Evolutionary conservation across 2,113 vertebrate species (phyloP).

Genomic region (Microcebus tavaratra): DNA sequence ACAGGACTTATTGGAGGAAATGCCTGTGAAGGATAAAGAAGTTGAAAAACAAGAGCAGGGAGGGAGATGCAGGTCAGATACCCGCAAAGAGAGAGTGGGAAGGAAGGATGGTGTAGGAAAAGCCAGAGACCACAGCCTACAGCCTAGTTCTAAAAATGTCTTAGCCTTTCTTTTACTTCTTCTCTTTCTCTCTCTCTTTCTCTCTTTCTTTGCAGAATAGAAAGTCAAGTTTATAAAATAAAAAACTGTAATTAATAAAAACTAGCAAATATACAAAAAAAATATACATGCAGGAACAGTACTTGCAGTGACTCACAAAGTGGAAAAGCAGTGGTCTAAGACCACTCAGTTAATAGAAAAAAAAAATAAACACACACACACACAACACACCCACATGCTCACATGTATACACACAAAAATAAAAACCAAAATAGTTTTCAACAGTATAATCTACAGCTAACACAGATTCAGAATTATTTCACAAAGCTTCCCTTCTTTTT

Average conservation of each 20-base stretch:
- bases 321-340: not conserved
- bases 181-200: too few species aligned
- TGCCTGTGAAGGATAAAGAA: not conserved
- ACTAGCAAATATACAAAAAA: not conserved
- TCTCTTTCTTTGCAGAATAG: not conserved
- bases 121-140: not conserved
- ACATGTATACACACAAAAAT: not conserved
- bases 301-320: not conserved
- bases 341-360: not conserved
- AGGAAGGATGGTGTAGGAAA: not conserved
- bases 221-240: not conserved
- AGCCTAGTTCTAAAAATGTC: not conserved
- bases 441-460: not conserved
- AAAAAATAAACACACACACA: not conserved
- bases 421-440: not conserved
- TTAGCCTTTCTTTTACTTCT: not conserved
- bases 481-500: not conserved
- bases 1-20: not conserved
- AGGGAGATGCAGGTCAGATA: not conserved
- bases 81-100: not conserved
- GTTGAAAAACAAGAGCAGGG: not conserved
- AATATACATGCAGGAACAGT: not conserved
- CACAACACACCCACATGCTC: fast-evolving
- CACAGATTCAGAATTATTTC: not conserved
- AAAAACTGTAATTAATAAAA: not conserved